Evolutionary conservation across 2,888 invertebrate genomes (phyloP).

Genomic region (Meteorus cinctellus): DNA sequence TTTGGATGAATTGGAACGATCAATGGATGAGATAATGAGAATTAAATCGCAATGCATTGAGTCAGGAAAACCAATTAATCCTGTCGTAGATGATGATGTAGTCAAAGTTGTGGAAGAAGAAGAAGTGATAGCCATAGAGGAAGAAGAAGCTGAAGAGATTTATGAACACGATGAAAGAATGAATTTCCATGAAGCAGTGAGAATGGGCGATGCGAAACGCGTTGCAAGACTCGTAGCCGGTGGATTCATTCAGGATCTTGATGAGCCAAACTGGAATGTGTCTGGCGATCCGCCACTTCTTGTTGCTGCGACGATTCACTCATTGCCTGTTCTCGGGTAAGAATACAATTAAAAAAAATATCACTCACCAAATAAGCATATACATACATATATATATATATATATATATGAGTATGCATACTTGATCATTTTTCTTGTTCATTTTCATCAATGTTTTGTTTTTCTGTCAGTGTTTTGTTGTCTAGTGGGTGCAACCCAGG

Average conservation of each 20-base stretch:
- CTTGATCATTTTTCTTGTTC: not conserved
- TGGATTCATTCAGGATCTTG: slow-evolving; percentile 61
- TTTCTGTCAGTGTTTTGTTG: slow-evolving; percentile 55
- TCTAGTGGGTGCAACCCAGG: slow-evolving; percentile 67
- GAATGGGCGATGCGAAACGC: slow-evolving; percentile 60
- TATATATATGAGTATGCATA: not conserved
- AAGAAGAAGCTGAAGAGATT: not conserved
- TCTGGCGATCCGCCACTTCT: slow-evolving; percentile 69
- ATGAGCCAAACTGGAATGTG: slow-evolving; percentile 70
- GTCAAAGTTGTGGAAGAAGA: not conserved
- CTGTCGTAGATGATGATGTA: not conserved
- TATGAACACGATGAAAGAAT: slow-evolving; percentile 37
- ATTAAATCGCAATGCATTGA: not conserved
- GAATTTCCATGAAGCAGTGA: slow-evolving; percentile 63
- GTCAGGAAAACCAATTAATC: slow-evolving; percentile 10
- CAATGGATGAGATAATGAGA: not conserved
- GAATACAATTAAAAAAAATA: slow-evolving; percentile 13
- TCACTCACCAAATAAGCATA: not conserved
- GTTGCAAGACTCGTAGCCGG: slow-evolving; percentile 58
- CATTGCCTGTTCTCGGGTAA: slow-evolving; percentile 66
- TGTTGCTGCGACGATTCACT: slow-evolving; percentile 67
- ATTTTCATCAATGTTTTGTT: not conserved
- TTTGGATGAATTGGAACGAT: slow-evolving; percentile 15
- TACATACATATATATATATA: not conserved
- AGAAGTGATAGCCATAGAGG: not conserved